phyloP scores from a whole-genome alignment of 2,888 invertebrate species.

The Oasisia sp. region DNA sequence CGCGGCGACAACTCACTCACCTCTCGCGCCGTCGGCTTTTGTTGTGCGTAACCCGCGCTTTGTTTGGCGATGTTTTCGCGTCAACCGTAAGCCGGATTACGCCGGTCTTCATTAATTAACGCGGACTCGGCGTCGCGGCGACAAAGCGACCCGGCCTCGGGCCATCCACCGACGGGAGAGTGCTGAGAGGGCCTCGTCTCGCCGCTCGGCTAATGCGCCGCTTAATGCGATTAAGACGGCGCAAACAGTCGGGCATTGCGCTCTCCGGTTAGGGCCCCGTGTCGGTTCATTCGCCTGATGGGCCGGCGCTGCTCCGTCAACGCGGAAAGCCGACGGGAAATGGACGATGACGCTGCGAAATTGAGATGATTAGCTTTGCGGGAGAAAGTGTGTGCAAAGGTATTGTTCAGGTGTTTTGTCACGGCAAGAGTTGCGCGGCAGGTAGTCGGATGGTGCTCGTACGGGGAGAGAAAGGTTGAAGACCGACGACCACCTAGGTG shows the following conservation, averaged over 20 bases:
- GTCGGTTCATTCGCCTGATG: not conserved
- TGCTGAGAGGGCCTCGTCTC: not conserved
- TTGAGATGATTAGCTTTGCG: slow-evolving; percentile 3
- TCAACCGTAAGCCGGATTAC: not conserved
- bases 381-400: not conserved
- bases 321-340: not conserved
- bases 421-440: not conserved
- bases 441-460: not conserved
- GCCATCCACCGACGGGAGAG: not conserved
- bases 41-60: not conserved
- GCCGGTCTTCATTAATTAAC: not conserved
- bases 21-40: not conserved
- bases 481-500: too few species aligned
- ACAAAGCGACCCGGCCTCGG: slow-evolving; percentile 5
- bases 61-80: not conserved
- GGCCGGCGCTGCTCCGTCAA: not conserved
- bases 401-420: not conserved
- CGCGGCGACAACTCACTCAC: not conserved
- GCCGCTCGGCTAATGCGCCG: not conserved
- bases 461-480: not conserved
- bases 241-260: not conserved
- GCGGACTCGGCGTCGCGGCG: not conserved
- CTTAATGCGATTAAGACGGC: not conserved
- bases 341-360: not conserved
- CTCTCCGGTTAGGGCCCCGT: not conserved